These are phyloP conservation scores for Conistra vaccinii DNA, from an alignment of 2,888 invertebrate species.

Conservation along the genomic window DNA sequence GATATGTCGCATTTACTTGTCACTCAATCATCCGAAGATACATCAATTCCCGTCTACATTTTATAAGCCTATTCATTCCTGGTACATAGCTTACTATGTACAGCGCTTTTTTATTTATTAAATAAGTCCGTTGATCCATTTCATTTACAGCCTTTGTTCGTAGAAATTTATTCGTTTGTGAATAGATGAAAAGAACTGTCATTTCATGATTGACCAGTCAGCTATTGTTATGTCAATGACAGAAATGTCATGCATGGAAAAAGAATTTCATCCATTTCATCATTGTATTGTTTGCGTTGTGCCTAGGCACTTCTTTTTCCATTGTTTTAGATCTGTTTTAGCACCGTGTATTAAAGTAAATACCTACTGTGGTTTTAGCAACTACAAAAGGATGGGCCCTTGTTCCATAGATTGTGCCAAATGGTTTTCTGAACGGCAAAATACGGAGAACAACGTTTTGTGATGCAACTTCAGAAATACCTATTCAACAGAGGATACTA, in stretches of 20 bases:
- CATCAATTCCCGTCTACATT: slow-evolving; percentile 30
- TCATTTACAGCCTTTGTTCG: background rate
- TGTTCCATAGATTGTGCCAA: background rate
- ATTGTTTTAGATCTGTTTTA: background rate
- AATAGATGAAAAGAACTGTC: slow-evolving; percentile 3
- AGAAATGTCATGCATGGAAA: background rate
- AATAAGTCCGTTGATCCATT: slow-evolving; percentile 15
- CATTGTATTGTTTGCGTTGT: background rate
- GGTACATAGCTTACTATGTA: background rate
- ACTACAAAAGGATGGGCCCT: background rate
- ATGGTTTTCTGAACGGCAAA: background rate
- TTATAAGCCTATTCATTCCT: slow-evolving; percentile 27
- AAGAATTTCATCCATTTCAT: background rate
- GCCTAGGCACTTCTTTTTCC: background rate
- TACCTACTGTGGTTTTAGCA: no score
- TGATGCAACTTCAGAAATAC: background rate
- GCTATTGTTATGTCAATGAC: background rate
- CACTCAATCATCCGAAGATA: slow-evolving; percentile 21
- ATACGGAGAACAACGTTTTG: background rate
- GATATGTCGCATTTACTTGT: slow-evolving; percentile 6
- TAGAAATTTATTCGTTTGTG: slow-evolving; percentile 2
- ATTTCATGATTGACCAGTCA: slow-evolving; percentile 1
- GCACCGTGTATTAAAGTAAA: no score
- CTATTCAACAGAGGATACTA: no score
- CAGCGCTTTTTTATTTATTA: slow-evolving; percentile 1